A percentile compares a stretch with the other conserved stretches of the same genome.
phyloP scores from a whole-genome alignment of 2,113 vertebrate genomes.

The Tachuris rubrigastra region DNA sequence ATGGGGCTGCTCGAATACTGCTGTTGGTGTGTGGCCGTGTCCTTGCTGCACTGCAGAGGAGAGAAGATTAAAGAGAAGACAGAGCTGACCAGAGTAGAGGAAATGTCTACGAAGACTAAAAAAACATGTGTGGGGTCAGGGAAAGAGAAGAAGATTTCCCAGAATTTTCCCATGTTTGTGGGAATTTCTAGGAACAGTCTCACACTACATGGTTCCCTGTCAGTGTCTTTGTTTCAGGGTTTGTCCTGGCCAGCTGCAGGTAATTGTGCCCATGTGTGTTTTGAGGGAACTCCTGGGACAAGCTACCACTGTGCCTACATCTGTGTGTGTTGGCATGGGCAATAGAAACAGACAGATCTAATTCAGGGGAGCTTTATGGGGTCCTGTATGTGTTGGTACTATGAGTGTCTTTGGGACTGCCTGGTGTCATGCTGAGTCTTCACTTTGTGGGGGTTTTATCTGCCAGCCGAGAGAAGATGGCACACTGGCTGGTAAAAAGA shows the following conservation, averaged over 20 bases:
- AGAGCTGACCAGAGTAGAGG: neutral
- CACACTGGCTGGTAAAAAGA: neutral
- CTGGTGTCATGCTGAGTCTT: neutral
- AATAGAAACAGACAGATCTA: neutral
- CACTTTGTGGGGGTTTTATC: neutral
- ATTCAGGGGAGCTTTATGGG: neutral
- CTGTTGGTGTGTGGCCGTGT: neutral
- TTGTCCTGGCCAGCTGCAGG: neutral
- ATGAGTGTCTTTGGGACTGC: neutral
- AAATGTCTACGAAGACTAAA: neutral
- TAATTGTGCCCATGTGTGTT: neutral
- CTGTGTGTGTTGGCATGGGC: neutral
- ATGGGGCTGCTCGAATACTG: neutral
- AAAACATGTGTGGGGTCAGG: neutral
- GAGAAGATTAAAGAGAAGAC: neutral
- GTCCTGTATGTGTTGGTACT: neutral
- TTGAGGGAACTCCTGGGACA: neutral
- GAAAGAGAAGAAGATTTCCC: neutral
- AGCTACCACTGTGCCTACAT: neutral
- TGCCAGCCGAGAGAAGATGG: neutral
- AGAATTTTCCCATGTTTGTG: neutral
- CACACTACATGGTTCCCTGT: fast-evolving
- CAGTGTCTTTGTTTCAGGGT: neutral
- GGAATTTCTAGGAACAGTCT: neutral
- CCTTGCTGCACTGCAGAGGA: neutral